phyloP scores from a whole-genome alignment of 2,797 vertebrate species.

The Eutrigla gurnardus region DNA sequence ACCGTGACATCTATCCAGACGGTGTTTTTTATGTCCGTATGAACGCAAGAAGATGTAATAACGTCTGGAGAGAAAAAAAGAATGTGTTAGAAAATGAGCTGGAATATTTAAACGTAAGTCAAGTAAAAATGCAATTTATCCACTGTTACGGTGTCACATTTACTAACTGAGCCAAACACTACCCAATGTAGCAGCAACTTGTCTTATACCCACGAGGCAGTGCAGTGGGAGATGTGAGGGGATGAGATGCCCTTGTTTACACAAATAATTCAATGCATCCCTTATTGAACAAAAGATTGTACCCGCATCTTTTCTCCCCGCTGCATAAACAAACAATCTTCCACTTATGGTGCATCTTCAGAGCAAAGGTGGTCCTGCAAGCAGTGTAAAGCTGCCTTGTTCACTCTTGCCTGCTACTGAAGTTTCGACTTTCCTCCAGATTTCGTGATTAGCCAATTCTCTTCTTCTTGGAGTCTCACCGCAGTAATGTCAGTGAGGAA shows the following conservation, averaged over 20 bases:
- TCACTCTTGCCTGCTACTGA: neutral
- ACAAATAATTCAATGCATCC: slow-evolving; percentile 31
- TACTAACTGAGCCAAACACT: neutral
- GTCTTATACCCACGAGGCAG: slow-evolving; percentile 16
- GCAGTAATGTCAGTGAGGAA: slow-evolving; percentile 5
- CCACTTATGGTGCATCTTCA: neutral
- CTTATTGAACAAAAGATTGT: slow-evolving; percentile 26
- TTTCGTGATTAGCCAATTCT: neutral
- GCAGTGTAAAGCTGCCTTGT: slow-evolving; percentile 1
- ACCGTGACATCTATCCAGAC: slow-evolving; percentile 33
- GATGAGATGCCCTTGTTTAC: slow-evolving; percentile 35
- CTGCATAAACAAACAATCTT: slow-evolving; percentile 23
- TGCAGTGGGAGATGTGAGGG: slow-evolving; percentile 8
- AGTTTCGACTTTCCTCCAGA: neutral
- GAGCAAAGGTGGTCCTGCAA: slow-evolving; percentile 22
- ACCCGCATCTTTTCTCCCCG: slow-evolving; percentile 1
- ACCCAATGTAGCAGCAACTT: slow-evolving; percentile 13
- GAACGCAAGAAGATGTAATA: slow-evolving; percentile 40
- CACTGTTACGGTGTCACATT: slow-evolving; percentile 3
- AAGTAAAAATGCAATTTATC: slow-evolving; percentile 11
- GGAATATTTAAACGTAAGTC: slow-evolving; percentile 1
- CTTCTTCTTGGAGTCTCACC: neutral
- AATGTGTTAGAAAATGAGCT: slow-evolving; percentile 19
- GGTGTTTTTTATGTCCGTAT: slow-evolving; percentile 29
- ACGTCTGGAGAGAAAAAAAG: slow-evolving; percentile 24